Percentiles rank a stretch among this genome's conserved stretches.
phyloP scores from a whole-genome alignment of 2,888 invertebrate genomes.

The Temnothorax unifasciatus region DNA sequence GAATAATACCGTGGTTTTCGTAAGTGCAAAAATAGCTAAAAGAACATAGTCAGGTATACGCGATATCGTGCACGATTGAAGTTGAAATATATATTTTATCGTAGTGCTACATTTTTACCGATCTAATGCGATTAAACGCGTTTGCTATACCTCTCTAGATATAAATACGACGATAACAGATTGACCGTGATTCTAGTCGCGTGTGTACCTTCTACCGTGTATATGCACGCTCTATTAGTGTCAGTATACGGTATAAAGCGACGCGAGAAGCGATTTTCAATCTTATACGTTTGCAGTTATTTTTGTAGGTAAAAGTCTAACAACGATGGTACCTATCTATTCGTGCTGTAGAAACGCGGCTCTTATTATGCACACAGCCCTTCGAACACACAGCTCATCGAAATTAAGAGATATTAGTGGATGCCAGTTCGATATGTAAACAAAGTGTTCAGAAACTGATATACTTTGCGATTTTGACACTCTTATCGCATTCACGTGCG shows the following conservation, averaged over 20 bases:
- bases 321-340: slow-evolving; percentile 46
- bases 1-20: slow-evolving; percentile 20
- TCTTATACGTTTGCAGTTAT: slow-evolving; percentile 36
- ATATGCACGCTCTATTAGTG: slow-evolving; percentile 3
- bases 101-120: slow-evolving; percentile 19
- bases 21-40: slow-evolving; percentile 22
- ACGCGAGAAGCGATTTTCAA: slow-evolving; percentile 17
- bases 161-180: slow-evolving; percentile 26
- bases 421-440: slow-evolving; percentile 24
- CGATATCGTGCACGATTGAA: neutral
- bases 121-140: slow-evolving; percentile 22
- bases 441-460: slow-evolving; percentile 15
- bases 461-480: neutral
- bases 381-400: slow-evolving; percentile 23
- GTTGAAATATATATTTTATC: slow-evolving; percentile 18
- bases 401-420: slow-evolving; percentile 19
- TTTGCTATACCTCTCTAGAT: slow-evolving; percentile 25
- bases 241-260: neutral
- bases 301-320: slow-evolving; percentile 46
- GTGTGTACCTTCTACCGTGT: slow-evolving; percentile 10
- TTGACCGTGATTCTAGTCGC: slow-evolving; percentile 20
- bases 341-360: neutral
- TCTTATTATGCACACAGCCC: slow-evolving; percentile 26
- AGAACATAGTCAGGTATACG: neutral
- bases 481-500: neutral